phyloP scores from a whole-genome alignment of 2,113 vertebrate genomes.

The Phainopepla nitens region DNA sequence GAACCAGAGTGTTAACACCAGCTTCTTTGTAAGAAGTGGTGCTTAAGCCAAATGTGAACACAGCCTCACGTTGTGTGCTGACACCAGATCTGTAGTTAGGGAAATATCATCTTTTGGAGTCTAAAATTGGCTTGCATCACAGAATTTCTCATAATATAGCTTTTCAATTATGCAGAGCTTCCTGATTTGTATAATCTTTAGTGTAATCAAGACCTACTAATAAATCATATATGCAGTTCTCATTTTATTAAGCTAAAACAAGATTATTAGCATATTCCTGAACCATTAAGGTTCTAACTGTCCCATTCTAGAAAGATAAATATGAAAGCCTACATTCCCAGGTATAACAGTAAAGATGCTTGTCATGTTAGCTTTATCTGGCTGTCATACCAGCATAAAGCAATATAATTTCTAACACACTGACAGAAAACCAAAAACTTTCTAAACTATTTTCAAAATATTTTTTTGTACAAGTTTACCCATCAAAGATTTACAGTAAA shows the following conservation, averaged over 20 bases:
- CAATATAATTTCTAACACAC: background rate
- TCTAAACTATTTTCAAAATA: background rate
- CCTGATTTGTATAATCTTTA: background rate
- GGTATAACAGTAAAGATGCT: background rate
- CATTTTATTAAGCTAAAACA: background rate
- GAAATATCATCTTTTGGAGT: background rate
- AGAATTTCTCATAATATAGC: background rate
- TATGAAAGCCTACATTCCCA: background rate
- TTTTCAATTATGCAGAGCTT: background rate
- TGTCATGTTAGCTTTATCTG: background rate
- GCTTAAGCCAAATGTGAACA: background rate
- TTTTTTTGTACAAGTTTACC: background rate
- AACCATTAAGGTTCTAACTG: background rate
- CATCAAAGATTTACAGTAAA: background rate
- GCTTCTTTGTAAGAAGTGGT: background rate
- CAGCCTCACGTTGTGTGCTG: background rate
- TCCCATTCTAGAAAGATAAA: background rate
- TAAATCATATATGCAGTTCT: rapidly evolving
- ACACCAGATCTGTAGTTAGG: background rate
- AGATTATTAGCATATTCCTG: background rate
- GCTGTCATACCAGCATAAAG: background rate
- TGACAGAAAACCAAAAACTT: background rate
- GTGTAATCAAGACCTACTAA: background rate
- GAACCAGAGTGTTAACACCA: background rate
- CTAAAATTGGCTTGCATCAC: background rate